Conservation (phyloP, 2,113 vertebrate genomes). For the Microtus ochrogaster region DNA sequence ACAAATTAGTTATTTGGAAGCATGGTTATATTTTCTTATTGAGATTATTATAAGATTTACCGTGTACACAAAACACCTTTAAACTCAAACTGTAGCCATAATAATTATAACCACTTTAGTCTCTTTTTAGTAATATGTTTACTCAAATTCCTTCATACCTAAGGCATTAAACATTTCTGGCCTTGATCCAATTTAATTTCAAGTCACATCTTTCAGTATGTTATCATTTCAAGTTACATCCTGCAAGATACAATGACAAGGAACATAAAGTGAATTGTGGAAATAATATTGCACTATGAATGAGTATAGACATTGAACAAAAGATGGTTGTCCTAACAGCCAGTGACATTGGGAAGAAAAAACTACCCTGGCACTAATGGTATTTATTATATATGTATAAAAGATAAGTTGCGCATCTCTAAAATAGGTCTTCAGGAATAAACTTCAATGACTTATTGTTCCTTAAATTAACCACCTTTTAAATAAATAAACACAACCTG, state of each 20-base stretch:
- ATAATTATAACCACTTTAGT: not conserved
- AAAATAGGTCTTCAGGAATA: not conserved
- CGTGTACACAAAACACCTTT: not conserved
- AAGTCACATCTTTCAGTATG: not conserved
- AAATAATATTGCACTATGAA: not conserved
- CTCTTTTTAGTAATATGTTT: not conserved
- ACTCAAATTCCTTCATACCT: not conserved
- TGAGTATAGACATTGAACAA: not conserved
- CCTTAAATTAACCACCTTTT: not conserved
- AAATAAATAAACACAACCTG: not conserved
- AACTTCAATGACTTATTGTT: not conserved
- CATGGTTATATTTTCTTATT: not conserved
- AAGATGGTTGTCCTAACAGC: accelerated
- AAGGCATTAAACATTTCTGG: not conserved
- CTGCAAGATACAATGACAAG: not conserved
- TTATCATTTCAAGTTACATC: not conserved
- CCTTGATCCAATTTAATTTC: not conserved
- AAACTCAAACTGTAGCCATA: not conserved
- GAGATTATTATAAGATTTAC: not conserved
- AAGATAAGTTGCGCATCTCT: not conserved
- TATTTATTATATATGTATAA: not conserved
- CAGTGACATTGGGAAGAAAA: not conserved
- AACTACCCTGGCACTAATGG: not conserved
- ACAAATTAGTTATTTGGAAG: not conserved
- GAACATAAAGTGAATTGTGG: not conserved